Percentiles rank a stretch among this genome's conserved stretches.
Evolutionary conservation across 2,797 vertebrate genomes (phyloP).

Genomic region (Huso huso): DNA sequence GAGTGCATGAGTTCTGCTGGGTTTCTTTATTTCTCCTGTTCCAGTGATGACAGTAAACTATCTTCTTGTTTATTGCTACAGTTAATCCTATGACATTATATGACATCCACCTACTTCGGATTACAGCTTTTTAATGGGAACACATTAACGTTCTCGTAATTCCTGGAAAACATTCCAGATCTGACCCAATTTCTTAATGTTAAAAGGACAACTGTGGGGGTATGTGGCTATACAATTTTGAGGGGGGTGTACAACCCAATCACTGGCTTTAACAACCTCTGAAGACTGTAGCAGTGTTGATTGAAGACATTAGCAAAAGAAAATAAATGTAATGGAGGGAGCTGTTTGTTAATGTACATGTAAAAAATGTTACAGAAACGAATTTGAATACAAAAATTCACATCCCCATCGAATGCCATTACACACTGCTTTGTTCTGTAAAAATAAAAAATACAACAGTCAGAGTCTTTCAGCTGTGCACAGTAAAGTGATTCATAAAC

Average conservation of each 20-base stretch:
- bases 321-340: conserved; percentile 33
- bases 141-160: not conserved
- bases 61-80: not conserved
- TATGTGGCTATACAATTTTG: conserved; percentile 11
- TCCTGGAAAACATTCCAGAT: not conserved
- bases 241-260: conserved; percentile 34
- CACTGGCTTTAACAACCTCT: conserved; percentile 32
- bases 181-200: conserved; percentile 1
- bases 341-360: conserved; percentile 30
- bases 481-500: conserved; percentile 14
- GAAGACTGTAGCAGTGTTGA: conserved; percentile 30
- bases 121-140: not conserved
- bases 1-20: no score
- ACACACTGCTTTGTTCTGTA: conserved; percentile 2
- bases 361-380: conserved; percentile 27
- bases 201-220: not conserved
- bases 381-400: conserved; percentile 27
- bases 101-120: not conserved
- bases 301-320: conserved; percentile 34
- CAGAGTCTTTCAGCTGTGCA: conserved; percentile 9
- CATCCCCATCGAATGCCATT: not conserved
- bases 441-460: conserved; percentile 8
- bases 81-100: not conserved
- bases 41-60: no score
- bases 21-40: no score